A percentile compares a stretch with the other conserved stretches of the same genome.
Evolutionary conservation across 2,888 invertebrate species (phyloP).

Genomic region (Caenorhabditis drosophilae): DNA sequence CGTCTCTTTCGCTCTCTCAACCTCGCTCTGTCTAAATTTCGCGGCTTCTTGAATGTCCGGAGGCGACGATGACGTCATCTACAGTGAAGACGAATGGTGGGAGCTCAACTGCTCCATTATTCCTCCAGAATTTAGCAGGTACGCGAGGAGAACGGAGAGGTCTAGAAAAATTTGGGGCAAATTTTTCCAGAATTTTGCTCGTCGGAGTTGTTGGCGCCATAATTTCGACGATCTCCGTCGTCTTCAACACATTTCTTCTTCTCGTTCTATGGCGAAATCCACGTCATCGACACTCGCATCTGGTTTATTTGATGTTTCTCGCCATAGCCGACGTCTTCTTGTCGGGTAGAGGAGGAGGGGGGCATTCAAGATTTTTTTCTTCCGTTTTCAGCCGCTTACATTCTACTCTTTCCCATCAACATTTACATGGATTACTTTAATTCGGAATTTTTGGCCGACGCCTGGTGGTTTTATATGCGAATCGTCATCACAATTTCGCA

Average conservation of each 20-base stretch:
- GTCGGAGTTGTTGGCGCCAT: conserved; percentile 60
- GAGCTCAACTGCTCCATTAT: conserved; percentile 57
- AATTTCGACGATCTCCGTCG: conserved; percentile 56
- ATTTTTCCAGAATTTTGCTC: conserved; percentile 46
- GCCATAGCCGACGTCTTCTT: conserved; percentile 63
- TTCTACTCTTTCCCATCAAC: conserved; percentile 64
- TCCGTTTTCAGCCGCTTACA: conserved; percentile 56
- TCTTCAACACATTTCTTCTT: conserved; percentile 65
- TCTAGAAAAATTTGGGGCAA: not conserved
- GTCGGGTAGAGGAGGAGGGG: no score
- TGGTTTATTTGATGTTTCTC: conserved; percentile 62
- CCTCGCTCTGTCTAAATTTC: no score
- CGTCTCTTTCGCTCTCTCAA: no score
- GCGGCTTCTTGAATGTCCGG: no score
- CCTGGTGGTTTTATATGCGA: conserved; percentile 63
- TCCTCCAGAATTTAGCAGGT: conserved; percentile 55
- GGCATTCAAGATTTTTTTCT: conserved; percentile 5
- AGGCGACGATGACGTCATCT: not conserved
- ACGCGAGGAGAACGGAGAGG: no score
- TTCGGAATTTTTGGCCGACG: conserved; percentile 51
- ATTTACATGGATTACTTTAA: conserved; percentile 65
- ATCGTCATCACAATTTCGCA: conserved; percentile 57
- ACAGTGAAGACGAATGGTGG: conserved; percentile 57
- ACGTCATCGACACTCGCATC: conserved; percentile 58
- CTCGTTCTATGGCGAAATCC: conserved; percentile 50